Base-by-base conservation (phyloP, 2,797 vertebrate species). In the Trichosurus vulpecula region DNA sequence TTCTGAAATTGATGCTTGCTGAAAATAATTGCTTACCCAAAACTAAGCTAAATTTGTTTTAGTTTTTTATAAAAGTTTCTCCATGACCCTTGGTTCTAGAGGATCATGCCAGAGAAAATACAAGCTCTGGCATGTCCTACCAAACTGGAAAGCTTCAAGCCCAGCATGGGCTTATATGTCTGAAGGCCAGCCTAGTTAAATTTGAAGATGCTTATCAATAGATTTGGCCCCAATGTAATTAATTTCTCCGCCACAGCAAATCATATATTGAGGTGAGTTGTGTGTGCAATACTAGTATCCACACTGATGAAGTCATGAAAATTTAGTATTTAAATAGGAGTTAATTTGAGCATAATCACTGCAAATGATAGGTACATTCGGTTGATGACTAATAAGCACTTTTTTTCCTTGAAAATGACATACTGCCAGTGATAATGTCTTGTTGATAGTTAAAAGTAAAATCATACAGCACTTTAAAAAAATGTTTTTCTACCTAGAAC, bases 401-500 rank as follows among this genome's bases (percentile, higher is more conserved):
- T 95, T 27, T 93, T 95, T 61, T n/a, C n/a, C 1, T 91, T 95
- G 89, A 93, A 93, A 93, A 93, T 97, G 92, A 52, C 47, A 93
- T 94, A 47, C 22, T 47, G 22, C 95, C 57, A 90, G 54, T 96
- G 53, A 94, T n/a, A 94, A 90, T 81, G 41, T 93, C 96, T 93
- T 89, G 58, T 96, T 4, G 1, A 47, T 96, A 96, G n/a, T 92
- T 95, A 93, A 16, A 93, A 91, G 66, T 93, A 93, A 54, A 94
- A 9, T 87, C 81, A 53, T 52, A 51, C 57, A 95, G 8, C 3
- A 58, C 5, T 96, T 95, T 91, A 93, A 35, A 81, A 81, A 81
- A 47, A 81, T 87, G 66, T 47, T 25, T 96, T 90, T 98, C 93
- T 91, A 35, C 98, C 98, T 98, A 99, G 98, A 98, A 96, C 87